Conservation (phyloP, 2,888 invertebrate genomes). For the Polydrusus pterygomalis region DNA sequence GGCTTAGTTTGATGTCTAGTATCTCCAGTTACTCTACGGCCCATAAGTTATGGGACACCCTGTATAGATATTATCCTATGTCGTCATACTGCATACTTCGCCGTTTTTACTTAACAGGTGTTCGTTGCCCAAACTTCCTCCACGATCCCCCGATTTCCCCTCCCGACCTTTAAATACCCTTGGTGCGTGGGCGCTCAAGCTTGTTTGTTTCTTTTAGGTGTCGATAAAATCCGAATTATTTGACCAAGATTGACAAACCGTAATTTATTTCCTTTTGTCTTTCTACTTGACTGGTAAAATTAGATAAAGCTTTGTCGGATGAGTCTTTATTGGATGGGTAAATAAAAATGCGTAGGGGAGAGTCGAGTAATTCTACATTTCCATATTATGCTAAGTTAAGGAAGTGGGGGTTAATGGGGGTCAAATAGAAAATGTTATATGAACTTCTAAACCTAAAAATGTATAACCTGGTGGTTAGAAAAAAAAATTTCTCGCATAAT, state of each 20-base stretch:
- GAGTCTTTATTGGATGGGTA: background rate
- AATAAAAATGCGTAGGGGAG: background rate
- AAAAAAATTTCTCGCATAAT: too few species aligned
- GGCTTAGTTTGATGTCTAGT: too few species aligned
- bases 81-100: too few species aligned
- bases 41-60: too few species aligned
- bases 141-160: background rate
- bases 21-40: too few species aligned
- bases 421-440: too few species aligned
- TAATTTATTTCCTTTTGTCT: conserved; percentile 1
- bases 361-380: background rate
- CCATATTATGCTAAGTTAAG: too few species aligned
- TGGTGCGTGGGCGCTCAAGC: conserved; percentile 1
- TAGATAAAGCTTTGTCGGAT: background rate
- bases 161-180: conserved; percentile 18
- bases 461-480: too few species aligned
- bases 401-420: too few species aligned
- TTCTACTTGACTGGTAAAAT: background rate
- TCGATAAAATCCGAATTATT: conserved; percentile 21
- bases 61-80: too few species aligned
- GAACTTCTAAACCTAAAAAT: too few species aligned
- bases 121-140: background rate
- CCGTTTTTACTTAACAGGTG: too few species aligned
- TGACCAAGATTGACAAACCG: conserved; percentile 5
- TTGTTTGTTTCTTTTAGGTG: conserved; percentile 9